A percentile compares a stretch with the other conserved stretches of the same genome.
Conservation (phyloP, 2,888 invertebrate species). For the Diarsia dahlii region DNA sequence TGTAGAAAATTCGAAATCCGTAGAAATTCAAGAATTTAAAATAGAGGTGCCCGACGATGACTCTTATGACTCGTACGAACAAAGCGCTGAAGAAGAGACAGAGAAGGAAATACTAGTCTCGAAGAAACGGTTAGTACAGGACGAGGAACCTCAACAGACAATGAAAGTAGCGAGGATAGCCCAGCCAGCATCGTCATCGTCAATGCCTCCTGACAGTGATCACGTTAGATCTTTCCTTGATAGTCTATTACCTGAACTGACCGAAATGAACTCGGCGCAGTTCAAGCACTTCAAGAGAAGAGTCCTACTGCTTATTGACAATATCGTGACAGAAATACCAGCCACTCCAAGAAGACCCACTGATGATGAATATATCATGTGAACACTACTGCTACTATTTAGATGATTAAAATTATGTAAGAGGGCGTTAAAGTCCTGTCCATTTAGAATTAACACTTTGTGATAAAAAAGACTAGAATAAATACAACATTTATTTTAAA, state of each 20-base stretch:
- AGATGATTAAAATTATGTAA: conserved; percentile 13
- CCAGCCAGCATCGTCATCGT: conserved; percentile 22
- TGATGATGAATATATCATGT: conserved; percentile 42
- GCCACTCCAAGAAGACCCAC: neutral
- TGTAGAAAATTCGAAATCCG: neutral
- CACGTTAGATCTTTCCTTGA: conserved; percentile 61
- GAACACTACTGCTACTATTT: conserved; percentile 15
- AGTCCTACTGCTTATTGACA: conserved; percentile 64
- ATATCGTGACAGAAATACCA: conserved; percentile 58
- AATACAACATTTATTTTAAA: conserved; percentile 13
- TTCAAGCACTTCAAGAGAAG: conserved; percentile 69
- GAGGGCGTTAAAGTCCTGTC: conserved; percentile 1
- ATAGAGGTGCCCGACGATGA: conserved; percentile 33
- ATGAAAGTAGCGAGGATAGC: conserved; percentile 6
- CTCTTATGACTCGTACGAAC: conserved; percentile 1
- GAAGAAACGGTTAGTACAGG: conserved; percentile 20
- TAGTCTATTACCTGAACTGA: conserved; percentile 68
- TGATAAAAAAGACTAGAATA: neutral
- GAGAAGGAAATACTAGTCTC: neutral
- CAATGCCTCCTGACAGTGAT: conserved; percentile 24
- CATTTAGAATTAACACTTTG: conserved; percentile 16
- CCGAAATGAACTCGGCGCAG: conserved; percentile 66
- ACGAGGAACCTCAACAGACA: conserved; percentile 26
- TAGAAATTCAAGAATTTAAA: conserved; percentile 37
- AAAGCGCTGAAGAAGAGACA: conserved; percentile 19